Evolutionary conservation across 2,797 vertebrate genomes (phyloP).

Genomic region (Mormyrus proboscirostris): DNA sequence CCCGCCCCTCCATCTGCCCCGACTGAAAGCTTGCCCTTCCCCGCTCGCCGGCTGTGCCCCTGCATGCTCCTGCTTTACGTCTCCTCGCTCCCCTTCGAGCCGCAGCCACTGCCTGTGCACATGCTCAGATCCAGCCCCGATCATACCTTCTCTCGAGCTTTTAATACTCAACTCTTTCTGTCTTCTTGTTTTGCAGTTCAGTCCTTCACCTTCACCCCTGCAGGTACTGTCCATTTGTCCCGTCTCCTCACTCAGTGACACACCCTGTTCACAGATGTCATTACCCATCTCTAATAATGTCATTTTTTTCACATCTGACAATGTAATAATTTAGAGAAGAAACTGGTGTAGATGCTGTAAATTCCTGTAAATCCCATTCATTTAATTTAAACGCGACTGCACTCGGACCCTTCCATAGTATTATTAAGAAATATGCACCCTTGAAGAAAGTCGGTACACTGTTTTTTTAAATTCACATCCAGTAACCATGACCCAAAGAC

Average conservation of each 20-base stretch:
- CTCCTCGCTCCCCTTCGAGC: not conserved
- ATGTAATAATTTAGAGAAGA: not conserved
- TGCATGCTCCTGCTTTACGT: slow-evolving; percentile 31
- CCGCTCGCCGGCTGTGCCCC: slow-evolving; percentile 47
- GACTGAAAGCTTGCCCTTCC: slow-evolving; percentile 6
- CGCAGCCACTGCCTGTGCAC: slow-evolving; percentile 21
- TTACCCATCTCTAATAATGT: not conserved
- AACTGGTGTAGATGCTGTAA: not conserved
- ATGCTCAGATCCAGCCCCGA: slow-evolving; percentile 44
- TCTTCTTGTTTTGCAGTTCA: slow-evolving; percentile 90
- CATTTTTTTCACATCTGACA: not conserved
- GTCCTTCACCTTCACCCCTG: slow-evolving; percentile 87
- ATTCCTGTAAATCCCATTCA: not conserved
- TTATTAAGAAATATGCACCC: not conserved
- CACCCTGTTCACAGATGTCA: slow-evolving; percentile 16
- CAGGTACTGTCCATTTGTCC: slow-evolving; percentile 85
- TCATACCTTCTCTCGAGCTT: slow-evolving; percentile 54
- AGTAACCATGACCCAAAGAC: not conserved
- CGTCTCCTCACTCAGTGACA: slow-evolving; percentile 48
- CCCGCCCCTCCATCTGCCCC: slow-evolving; percentile 25
- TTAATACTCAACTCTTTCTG: slow-evolving; percentile 75
- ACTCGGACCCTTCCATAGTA: not conserved
- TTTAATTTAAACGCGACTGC: not conserved
- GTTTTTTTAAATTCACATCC: not conserved
- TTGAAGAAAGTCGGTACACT: not conserved